phyloP scores from a whole-genome alignment of 2,888 invertebrate genomes.

The Synergus itoensis region DNA sequence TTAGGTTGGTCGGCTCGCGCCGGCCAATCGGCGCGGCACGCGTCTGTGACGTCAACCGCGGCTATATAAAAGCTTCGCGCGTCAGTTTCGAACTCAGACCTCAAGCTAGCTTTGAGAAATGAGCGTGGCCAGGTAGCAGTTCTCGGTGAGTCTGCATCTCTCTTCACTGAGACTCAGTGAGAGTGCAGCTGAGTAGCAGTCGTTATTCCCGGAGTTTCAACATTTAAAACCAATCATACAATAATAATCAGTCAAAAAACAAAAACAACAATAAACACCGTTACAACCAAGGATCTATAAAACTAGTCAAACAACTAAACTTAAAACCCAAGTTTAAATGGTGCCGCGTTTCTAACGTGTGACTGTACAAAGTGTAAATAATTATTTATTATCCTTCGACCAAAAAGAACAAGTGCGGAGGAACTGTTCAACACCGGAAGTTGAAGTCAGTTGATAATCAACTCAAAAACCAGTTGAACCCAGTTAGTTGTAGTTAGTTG shows the following conservation, averaged over 20 bases:
- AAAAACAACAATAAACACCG: conserved; percentile 43
- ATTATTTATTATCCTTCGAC: conserved; percentile 38
- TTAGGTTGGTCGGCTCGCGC: conserved; percentile 76
- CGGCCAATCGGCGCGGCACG: conserved; percentile 64
- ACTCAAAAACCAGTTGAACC: conserved; percentile 6
- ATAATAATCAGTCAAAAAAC: conserved; percentile 32
- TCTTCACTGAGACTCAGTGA: conserved; percentile 56
- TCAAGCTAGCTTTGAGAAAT: conserved; percentile 63
- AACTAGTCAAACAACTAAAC: conserved; percentile 64
- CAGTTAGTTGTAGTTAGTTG: conserved; percentile 19
- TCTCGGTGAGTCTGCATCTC: conserved; percentile 63
- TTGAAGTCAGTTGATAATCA: conserved; percentile 11
- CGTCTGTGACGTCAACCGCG: conserved; percentile 67
- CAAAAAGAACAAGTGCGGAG: conserved; percentile 21
- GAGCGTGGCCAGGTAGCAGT: conserved; percentile 64
- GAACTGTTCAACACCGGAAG: conserved; percentile 7
- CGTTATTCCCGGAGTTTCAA: conserved; percentile 7
- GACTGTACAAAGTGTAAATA: conserved; percentile 58
- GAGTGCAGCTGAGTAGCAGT: conserved; percentile 46
- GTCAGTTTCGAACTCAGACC: conserved; percentile 68
- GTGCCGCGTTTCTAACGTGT: conserved; percentile 46
- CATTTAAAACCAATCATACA: neutral
- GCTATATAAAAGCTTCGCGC: conserved; percentile 68
- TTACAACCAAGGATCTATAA: conserved; percentile 64
- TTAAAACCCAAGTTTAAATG: conserved; percentile 35